Percentiles rank a stretch among this genome's conserved stretches.
These are phyloP conservation scores for Apamea crenata DNA, from an alignment of 2,888 invertebrate species.

Conservation along the genomic window DNA sequence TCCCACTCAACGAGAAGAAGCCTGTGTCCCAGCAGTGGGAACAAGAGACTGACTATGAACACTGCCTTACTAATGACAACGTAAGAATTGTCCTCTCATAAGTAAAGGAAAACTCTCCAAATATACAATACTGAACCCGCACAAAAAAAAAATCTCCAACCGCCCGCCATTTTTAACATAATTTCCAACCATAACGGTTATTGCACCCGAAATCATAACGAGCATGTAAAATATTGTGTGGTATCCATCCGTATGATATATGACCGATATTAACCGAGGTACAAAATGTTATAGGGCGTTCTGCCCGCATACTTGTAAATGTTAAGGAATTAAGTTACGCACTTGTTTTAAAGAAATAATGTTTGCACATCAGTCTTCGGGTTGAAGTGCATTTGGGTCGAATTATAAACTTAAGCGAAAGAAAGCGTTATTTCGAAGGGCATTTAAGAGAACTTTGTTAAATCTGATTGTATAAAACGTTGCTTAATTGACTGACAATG, in stretches of 20 bases:
- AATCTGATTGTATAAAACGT: background rate
- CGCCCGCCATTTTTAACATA: conserved; percentile 60
- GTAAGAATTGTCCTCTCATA: background rate
- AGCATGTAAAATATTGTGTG: conserved; percentile 75
- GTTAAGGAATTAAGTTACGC: conserved; percentile 50
- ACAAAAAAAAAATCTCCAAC: background rate
- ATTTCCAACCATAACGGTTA: conserved; percentile 74
- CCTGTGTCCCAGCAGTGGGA: too few relatives aligned
- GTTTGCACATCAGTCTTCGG: conserved; percentile 53
- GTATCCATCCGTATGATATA: conserved; percentile 71
- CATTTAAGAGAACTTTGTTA: background rate
- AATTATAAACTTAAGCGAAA: conserved; percentile 10
- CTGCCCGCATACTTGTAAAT: conserved; percentile 50
- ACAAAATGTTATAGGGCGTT: conserved; percentile 56
- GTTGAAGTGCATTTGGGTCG: conserved; percentile 35
- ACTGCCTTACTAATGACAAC: background rate
- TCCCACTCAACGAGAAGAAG: too few relatives aligned
- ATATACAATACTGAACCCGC: conserved; percentile 57
- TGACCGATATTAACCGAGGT: conserved; percentile 69
- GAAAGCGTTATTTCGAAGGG: conserved; percentile 6
- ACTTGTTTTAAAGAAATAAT: conserved; percentile 59
- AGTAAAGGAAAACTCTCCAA: background rate
- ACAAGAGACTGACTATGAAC: too few relatives aligned
- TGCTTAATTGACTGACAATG: too few relatives aligned
- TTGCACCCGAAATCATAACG: conserved; percentile 75